These are phyloP conservation scores for Pteromalus puparum DNA, from an alignment of 1,140 invertebrate genomes.

Conservation along the genomic window DNA sequence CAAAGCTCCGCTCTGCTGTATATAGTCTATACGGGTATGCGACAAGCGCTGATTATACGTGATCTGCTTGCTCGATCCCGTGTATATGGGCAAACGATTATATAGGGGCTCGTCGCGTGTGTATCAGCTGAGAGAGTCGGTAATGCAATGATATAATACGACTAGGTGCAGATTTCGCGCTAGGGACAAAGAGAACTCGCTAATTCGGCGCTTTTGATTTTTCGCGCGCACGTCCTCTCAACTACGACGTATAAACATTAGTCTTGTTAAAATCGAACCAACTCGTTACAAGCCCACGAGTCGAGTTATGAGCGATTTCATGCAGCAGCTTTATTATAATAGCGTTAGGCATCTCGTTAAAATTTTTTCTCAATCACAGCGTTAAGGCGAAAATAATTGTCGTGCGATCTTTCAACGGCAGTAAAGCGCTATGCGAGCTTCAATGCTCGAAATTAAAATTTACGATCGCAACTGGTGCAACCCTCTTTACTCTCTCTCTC, in stretches of 20 bases:
- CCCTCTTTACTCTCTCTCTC: no score
- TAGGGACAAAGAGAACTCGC: no score
- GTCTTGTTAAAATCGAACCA: not conserved
- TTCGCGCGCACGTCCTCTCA: no score
- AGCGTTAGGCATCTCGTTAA: not conserved
- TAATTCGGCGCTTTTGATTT: no score
- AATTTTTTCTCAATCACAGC: not conserved
- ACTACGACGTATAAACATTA: not conserved
- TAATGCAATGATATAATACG: slow-evolving; percentile 25
- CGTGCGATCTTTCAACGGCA: slow-evolving; percentile 10
- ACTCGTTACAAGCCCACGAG: no score
- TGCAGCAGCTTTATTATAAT: no score
- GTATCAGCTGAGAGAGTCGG: not conserved
- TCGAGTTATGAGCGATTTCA: no score
- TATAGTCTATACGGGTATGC: not conserved
- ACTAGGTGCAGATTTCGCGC: no score
- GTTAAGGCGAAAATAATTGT: slow-evolving; percentile 16
- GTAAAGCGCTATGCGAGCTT: slow-evolving; percentile 12
- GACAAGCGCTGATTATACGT: not conserved
- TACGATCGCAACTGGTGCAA: slow-evolving; percentile 42
- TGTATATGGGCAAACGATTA: slow-evolving; percentile 2
- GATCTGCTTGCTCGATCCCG: slow-evolving; percentile 8
- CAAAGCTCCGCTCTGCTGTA: slow-evolving; percentile 51
- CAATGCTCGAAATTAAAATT: slow-evolving; percentile 51
- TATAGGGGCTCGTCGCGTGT: not conserved